Evolutionary conservation across 2,888 invertebrate species (phyloP).

Genomic region (Lutraria lutraria): DNA sequence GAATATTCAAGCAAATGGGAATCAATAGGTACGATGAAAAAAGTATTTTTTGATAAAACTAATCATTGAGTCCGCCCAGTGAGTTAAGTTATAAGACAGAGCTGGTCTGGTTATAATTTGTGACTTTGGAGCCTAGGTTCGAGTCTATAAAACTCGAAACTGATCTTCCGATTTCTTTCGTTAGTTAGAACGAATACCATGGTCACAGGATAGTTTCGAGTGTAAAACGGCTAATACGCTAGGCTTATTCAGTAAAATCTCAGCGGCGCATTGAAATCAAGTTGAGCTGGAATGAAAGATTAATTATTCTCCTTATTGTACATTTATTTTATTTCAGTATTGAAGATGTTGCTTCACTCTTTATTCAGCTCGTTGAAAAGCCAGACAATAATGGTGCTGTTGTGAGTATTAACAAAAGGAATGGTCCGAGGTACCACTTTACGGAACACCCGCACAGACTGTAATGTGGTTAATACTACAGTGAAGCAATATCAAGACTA

Average conservation of each 20-base stretch:
- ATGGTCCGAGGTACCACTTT: conserved; percentile 49
- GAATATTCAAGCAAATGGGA: conserved; percentile 50
- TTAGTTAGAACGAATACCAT: not conserved
- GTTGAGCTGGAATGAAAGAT: too few relatives aligned
- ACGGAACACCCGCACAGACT: conserved; percentile 57
- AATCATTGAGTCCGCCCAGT: too few relatives aligned
- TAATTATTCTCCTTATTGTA: too few relatives aligned
- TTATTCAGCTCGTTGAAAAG: conserved; percentile 70
- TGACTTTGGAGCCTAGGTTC: too few relatives aligned
- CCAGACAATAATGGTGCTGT: conserved; percentile 72
- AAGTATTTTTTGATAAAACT: not conserved
- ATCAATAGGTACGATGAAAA: conserved; percentile 61
- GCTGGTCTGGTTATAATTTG: too few relatives aligned
- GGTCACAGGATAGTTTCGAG: not conserved
- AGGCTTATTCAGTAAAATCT: too few relatives aligned
- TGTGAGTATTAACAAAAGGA: conserved; percentile 52
- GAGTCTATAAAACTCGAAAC: too few relatives aligned
- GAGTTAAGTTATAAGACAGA: too few relatives aligned
- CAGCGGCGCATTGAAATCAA: too few relatives aligned
- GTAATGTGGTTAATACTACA: conserved; percentile 1
- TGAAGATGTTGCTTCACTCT: conserved; percentile 64
- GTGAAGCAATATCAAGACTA: not conserved
- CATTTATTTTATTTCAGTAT: conserved; percentile 52
- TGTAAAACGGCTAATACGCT: not conserved
- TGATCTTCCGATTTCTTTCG: too few relatives aligned